These are phyloP conservation scores for Ibycter americanus DNA, from an alignment of 2,797 vertebrate genomes.

Conservation along the genomic window DNA sequence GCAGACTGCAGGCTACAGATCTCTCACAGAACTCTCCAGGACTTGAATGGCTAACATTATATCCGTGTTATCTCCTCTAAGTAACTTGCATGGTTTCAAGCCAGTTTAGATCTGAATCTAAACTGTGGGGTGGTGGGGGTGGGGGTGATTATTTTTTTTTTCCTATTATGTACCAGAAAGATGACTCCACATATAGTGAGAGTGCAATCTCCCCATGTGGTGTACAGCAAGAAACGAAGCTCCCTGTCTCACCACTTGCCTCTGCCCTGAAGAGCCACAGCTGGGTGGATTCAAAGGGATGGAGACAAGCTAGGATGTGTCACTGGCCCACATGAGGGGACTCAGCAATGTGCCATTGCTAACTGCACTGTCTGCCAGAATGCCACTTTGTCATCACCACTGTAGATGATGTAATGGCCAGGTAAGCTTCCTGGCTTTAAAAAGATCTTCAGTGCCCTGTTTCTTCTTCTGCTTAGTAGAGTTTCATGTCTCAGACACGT, in stretches of 20 bases:
- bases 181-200: not conserved
- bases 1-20: not conserved
- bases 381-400: not conserved
- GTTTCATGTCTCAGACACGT: not conserved
- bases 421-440: not conserved
- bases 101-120: not conserved
- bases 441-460: not conserved
- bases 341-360: not conserved
- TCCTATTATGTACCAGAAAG: not conserved
- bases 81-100: not conserved
- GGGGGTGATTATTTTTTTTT: not conserved
- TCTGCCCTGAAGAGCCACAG: not conserved
- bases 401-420: not conserved
- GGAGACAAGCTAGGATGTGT: not conserved
- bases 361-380: not conserved
- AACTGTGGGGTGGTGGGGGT: too few relatives aligned
- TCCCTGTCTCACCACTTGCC: not conserved
- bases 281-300: not conserved
- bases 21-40: not conserved
- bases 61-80: not conserved
- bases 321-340: not conserved
- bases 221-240: not conserved
- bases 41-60: not conserved
- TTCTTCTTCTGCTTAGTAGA: not conserved
- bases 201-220: not conserved